Conservation (phyloP, 2,113 vertebrate species). For the Ptilorrhoa leucosticta region DNA sequence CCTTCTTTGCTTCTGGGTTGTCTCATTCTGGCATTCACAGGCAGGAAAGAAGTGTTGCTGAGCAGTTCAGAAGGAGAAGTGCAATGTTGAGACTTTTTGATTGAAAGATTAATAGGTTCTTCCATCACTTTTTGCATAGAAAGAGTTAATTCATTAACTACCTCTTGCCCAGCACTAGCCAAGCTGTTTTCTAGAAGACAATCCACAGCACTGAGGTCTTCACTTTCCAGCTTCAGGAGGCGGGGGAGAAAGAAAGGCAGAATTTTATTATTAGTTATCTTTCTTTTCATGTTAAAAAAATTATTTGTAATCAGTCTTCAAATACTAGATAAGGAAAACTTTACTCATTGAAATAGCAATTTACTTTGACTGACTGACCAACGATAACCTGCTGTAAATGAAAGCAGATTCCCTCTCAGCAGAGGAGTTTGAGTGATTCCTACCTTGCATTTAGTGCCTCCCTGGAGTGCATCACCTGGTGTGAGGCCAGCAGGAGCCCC, state of each 20-base stretch:
- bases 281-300: not conserved
- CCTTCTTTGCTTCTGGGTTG: conserved; percentile 65
- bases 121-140: conserved; percentile 73
- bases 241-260: not conserved
- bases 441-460: conserved; percentile 76
- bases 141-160: conserved; percentile 61
- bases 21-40: conserved; percentile 30
- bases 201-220: conserved; percentile 47
- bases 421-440: not conserved
- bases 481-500: conserved; percentile 41
- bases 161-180: not conserved
- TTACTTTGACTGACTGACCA: not conserved
- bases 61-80: conserved; percentile 15
- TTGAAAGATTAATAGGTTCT: conserved; percentile 81
- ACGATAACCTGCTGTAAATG: not conserved
- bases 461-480: conserved; percentile 60
- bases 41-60: not conserved
- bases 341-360: not conserved
- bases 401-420: not conserved
- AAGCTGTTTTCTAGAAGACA: conserved; percentile 48
- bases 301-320: not conserved
- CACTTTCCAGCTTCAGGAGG: conserved; percentile 67
- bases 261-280: not conserved
- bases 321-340: not conserved
- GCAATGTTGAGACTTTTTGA: conserved; percentile 65